Evolutionary conservation across 2,888 invertebrate species (phyloP).

Genomic region (Cremastinae sp.): DNA sequence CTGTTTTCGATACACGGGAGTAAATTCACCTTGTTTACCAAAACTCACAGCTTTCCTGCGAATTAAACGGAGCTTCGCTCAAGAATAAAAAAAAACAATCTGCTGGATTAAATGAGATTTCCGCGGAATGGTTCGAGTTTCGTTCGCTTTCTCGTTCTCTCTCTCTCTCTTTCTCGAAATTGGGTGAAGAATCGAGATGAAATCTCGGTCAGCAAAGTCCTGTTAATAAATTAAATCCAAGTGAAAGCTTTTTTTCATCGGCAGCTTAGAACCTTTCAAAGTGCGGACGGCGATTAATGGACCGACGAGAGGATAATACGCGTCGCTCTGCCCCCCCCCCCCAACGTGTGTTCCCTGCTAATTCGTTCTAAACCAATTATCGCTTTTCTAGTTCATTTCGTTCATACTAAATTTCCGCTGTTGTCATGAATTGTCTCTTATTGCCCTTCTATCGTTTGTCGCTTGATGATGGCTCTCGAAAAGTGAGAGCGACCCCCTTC

Average conservation of each 20-base stretch:
- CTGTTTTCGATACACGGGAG: not conserved
- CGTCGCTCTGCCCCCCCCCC: conserved; percentile 31
- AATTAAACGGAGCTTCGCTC: too few species aligned
- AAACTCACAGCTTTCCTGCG: too few species aligned
- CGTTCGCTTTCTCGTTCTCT: conserved; percentile 9
- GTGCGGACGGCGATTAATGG: conserved; percentile 15
- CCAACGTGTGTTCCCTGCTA: conserved; percentile 51
- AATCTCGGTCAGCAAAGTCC: conserved; percentile 16
- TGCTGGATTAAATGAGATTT: conserved; percentile 14
- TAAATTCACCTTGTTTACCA: conserved; percentile 33
- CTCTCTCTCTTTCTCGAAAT: conserved; percentile 22
- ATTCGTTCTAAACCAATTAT: conserved; percentile 53
- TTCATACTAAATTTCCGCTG: conserved; percentile 37
- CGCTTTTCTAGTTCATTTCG: conserved; percentile 46
- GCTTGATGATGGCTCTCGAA: conserved; percentile 3
- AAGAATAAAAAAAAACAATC: too few species aligned
- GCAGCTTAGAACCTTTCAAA: not conserved
- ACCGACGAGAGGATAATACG: conserved; percentile 15
- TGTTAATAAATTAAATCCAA: conserved; percentile 44
- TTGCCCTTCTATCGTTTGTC: conserved; percentile 42
- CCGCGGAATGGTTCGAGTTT: conserved; percentile 19
- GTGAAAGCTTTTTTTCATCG: conserved; percentile 29
- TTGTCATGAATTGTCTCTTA: too few species aligned
- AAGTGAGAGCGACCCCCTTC: not conserved
- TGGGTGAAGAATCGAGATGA: conserved; percentile 23